Percentiles rank a stretch among this genome's conserved stretches.
Conservation (phyloP, 2,797 vertebrate genomes). For the Crenichthys baileyi region DNA sequence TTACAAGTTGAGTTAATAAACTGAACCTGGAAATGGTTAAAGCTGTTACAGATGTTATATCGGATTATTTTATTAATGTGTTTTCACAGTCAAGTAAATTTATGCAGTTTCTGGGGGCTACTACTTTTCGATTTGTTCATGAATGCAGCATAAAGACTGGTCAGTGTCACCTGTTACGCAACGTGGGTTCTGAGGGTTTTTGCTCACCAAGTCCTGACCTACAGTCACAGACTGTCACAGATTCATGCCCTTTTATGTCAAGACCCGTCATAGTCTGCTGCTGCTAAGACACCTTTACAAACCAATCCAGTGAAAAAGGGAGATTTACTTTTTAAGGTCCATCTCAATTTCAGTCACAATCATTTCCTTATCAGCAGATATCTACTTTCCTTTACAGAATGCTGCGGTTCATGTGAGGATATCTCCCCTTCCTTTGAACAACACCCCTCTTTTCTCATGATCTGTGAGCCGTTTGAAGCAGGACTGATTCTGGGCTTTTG, state of each 20-base stretch:
- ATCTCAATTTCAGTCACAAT: background rate
- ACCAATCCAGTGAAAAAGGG: background rate
- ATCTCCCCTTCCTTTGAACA: conserved; percentile 20
- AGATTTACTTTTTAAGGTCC: background rate
- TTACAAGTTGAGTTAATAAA: too few relatives aligned
- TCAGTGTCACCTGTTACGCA: background rate
- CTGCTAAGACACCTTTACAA: background rate
- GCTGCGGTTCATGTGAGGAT: background rate
- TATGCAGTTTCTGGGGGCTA: too few relatives aligned
- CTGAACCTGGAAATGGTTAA: too few relatives aligned
- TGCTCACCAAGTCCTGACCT: background rate
- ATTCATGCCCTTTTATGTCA: background rate
- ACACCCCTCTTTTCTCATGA: conserved; percentile 7
- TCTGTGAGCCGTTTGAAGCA: conserved; percentile 3
- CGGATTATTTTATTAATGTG: too few relatives aligned
- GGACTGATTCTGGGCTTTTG: conserved; percentile 1
- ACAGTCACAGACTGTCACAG: background rate
- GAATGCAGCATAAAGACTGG: background rate
- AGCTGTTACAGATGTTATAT: too few relatives aligned
- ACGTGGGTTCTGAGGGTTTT: background rate
- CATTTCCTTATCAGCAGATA: conserved; percentile 1
- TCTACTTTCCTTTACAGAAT: background rate
- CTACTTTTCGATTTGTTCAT: too few relatives aligned
- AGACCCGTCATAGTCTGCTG: background rate
- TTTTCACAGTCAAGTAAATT: too few relatives aligned